Evolutionary conservation across 2,888 invertebrate species (phyloP).

Genomic region (Ectobius pallidus): DNA sequence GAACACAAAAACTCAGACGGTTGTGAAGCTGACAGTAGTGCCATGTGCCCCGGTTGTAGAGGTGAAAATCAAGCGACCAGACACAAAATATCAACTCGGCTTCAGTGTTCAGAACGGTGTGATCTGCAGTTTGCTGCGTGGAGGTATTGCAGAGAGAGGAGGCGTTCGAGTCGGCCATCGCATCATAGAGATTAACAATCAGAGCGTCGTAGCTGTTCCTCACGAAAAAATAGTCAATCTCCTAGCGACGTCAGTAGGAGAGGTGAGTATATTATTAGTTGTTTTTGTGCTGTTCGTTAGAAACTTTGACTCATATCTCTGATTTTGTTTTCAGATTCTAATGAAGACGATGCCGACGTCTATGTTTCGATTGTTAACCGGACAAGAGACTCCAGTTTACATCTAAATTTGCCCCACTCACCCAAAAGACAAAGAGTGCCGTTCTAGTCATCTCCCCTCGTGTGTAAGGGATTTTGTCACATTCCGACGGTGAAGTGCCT

Average conservation of each 20-base stretch:
- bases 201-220: slow-evolving; percentile 99
- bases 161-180: slow-evolving; percentile 98
- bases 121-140: slow-evolving; percentile 96
- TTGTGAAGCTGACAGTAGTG: slow-evolving; percentile 98
- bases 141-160: slow-evolving; percentile 98
- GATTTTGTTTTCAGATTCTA: slow-evolving; percentile 76
- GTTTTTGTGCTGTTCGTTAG: no score
- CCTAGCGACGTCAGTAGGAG: slow-evolving; percentile 98
- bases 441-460: slow-evolving; percentile 4
- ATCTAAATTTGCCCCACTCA: slow-evolving; percentile 71
- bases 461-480: background rate
- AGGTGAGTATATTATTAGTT: slow-evolving; percentile 70
- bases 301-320: no score
- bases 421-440: background rate
- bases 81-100: slow-evolving; percentile 99
- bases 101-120: slow-evolving; percentile 99
- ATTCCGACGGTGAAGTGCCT: slow-evolving; percentile 14
- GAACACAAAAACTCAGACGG: slow-evolving; percentile 94
- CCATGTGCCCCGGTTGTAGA: slow-evolving; percentile 99
- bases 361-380: slow-evolving; percentile 98
- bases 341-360: slow-evolving; percentile 99
- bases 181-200: slow-evolving; percentile 99
- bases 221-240: slow-evolving; percentile 99
- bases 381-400: slow-evolving; percentile 99
- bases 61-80: slow-evolving; percentile 98